Base-by-base conservation (phyloP, 2,113 vertebrate species). In the Australoheros scitulus region DNA sequence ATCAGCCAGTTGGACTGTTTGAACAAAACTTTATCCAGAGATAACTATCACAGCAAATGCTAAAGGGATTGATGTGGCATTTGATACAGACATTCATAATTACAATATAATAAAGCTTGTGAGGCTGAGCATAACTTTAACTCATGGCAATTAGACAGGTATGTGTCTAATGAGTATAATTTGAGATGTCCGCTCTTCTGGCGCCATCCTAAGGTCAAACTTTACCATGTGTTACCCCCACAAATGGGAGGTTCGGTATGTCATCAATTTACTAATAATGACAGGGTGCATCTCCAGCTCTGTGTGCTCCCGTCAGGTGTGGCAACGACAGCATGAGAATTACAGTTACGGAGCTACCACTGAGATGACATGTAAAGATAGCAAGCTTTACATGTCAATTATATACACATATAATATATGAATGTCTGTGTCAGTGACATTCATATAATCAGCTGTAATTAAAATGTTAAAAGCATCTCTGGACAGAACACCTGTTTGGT, bases 401-500 rank as follows among this genome's bases (percentile, higher is more conserved):
- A 34, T 34, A 34, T 34, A 34, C 34, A 34, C 34, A 34, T 34
- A 34, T 34, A 6, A 34, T 34, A 7, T 34, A 34, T 34, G 34
- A 34, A 34, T 34, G 34, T 34, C 34, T 34, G 5, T 34, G 34
- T 34, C 34, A 34, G 17, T 32, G 26, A 52, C 65, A 32, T 32
- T 72, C 26, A n/a, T 32, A 29, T 43, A 52, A 52, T 43, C 6
- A 11, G 43, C 43, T 72, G 65, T 32, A 72, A 32, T 36, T 36
- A 61, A 38, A 61, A 36, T n/a, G 18, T 61, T 34, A 72, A 26
- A 50, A 52, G 52, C 65, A 47, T 77, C 18, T 52, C 34, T 18
- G 22, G 17, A 88, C n/a, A 50, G 74, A 63, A 10, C 10, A 74
- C 59, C 76, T 87, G 56, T 72, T 61, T 1, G 11, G 57, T 83